These are phyloP conservation scores for Papilio polytes DNA, from an alignment of 1,140 invertebrate species.

Conservation along the genomic window DNA sequence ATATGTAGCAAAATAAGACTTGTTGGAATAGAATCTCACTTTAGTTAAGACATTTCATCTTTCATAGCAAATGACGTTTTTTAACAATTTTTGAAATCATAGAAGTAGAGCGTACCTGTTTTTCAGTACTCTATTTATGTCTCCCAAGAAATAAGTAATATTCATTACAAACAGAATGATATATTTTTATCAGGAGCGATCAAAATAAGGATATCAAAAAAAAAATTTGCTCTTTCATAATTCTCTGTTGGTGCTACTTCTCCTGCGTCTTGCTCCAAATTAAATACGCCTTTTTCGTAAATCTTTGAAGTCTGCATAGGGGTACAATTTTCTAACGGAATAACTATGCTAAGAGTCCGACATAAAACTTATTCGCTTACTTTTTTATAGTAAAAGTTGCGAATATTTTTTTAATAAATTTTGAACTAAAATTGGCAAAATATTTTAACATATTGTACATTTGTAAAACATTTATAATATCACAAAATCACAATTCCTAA, in stretches of 20 bases:
- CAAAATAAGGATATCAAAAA: too few relatives aligned
- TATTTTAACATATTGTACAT: background rate
- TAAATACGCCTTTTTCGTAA: background rate
- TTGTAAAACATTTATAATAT: constrained; percentile 18
- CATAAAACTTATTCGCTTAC: background rate
- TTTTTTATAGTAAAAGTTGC: background rate
- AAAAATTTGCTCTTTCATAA: too few relatives aligned
- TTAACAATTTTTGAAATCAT: too few relatives aligned
- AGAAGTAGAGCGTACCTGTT: too few relatives aligned
- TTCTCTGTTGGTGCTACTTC: too few relatives aligned
- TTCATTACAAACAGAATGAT: too few relatives aligned
- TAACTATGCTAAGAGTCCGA: background rate
- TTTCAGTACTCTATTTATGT: too few relatives aligned
- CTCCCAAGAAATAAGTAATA: too few relatives aligned
- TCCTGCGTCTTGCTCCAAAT: too few relatives aligned
- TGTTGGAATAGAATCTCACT: background rate
- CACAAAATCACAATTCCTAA: constrained; percentile 9
- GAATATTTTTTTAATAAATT: background rate
- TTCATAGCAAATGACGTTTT: too few relatives aligned
- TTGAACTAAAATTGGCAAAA: constrained; percentile 5
- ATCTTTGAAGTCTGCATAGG: background rate
- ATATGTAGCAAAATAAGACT: background rate
- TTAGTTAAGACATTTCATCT: too few relatives aligned
- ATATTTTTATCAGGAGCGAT: too few relatives aligned
- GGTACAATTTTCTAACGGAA: background rate